Conservation (phyloP, 2,888 invertebrate genomes). For the Himalopsyche tibetana region DNA sequence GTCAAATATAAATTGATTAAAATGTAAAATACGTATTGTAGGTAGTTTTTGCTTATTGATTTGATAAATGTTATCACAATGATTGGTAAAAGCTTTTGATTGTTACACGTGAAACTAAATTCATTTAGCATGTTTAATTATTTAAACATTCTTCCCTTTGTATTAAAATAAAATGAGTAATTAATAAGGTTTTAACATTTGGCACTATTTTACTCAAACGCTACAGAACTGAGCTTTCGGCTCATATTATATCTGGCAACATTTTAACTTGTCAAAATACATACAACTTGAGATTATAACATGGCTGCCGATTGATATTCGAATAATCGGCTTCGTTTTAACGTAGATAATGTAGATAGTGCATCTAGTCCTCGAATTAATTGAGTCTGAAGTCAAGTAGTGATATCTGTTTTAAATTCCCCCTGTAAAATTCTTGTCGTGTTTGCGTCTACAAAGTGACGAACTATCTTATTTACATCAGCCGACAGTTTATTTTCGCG, state of each 20-base stretch:
- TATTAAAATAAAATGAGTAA: too few relatives aligned
- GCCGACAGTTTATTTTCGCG: slow-evolving; percentile 54
- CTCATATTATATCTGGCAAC: background rate
- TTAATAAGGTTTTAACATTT: too few relatives aligned
- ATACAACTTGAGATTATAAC: slow-evolving; percentile 51
- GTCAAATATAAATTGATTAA: too few relatives aligned
- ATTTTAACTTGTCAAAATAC: slow-evolving; percentile 53
- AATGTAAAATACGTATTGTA: too few relatives aligned
- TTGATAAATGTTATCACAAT: too few relatives aligned
- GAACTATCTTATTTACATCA: slow-evolving; percentile 35
- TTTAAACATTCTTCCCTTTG: too few relatives aligned
- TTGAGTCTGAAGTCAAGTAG: slow-evolving; percentile 41
- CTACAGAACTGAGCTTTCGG: too few relatives aligned
- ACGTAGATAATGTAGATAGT: slow-evolving; percentile 56
- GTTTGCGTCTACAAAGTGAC: slow-evolving; percentile 15
- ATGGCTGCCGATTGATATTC: slow-evolving; percentile 55
- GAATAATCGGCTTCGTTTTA: slow-evolving; percentile 50
- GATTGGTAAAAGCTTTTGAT: too few relatives aligned
- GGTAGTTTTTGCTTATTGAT: too few relatives aligned
- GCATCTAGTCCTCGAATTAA: slow-evolving; percentile 47
- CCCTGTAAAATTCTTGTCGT: slow-evolving; percentile 24
- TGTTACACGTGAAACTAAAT: too few relatives aligned
- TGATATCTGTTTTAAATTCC: slow-evolving; percentile 44
- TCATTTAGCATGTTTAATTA: too few relatives aligned
- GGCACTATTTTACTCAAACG: too few relatives aligned